Evolutionary conservation across 2,888 invertebrate species (phyloP), one percentile per base, ranked within the genome.

Genomic region (Lottia scabra): DNA sequence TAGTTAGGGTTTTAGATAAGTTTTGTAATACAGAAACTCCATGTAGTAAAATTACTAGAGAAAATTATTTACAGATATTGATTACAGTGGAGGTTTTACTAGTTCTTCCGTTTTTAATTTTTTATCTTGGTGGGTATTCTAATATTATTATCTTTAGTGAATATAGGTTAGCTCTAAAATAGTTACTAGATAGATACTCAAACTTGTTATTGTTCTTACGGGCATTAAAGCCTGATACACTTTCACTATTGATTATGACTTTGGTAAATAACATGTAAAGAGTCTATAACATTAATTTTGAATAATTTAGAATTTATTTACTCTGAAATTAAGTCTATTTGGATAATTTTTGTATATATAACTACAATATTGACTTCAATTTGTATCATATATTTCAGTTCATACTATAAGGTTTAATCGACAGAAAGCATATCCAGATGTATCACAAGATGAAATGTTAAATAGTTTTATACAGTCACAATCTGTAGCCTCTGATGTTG

Each of bases 391-490:
- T 68, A 5, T 81, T 80, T 16, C 80, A 85, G 86, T 83, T 23
- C 73, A 77, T 62, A 85, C 84, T 16, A 69, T 84, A 10, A 76
- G 71, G 62, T 87, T 87, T 72, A 87, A 86, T 74, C 75, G 67
- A 48, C 74, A 78, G 69, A 71, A 80, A 62, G 81, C 82, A 1
- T 75, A 76, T 13, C 87, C 87, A 15, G 87, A 87, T 75, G 83
- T 84, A 0, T 76, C 78, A 45, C 83, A 83, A 64, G 83, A 85
- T 27, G 85, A 85, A 56, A 72, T 85, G 72, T 72, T 82, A 67
- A 80, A 82, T 2, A 83, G 81, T 71, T 85, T 83, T 72, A 73
- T 81, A 19, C 82, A 83, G 67, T 75, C 81, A 2, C 77, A 77
- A 63, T 63, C 72, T 16, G 68, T 71, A 10, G 74, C 80, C 8